Evolutionary conservation across 2,113 vertebrate species (phyloP).

Genomic region (Smithornis capensis): DNA sequence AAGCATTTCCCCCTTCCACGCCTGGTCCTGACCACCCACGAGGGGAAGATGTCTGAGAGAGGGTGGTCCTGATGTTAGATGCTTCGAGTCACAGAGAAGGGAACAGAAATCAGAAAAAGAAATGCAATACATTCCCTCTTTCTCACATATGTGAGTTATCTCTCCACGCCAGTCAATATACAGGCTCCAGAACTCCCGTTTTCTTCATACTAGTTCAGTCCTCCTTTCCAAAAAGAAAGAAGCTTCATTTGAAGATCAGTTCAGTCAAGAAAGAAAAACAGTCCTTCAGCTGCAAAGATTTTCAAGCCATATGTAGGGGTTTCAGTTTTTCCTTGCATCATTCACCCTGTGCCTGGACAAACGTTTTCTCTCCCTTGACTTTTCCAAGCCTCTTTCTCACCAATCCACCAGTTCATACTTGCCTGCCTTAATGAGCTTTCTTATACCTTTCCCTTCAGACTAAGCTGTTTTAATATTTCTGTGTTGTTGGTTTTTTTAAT

Average conservation of each 20-base stretch:
- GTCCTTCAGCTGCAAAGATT: neutral
- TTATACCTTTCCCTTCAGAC: neutral
- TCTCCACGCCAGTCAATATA: neutral
- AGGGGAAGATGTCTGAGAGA: neutral
- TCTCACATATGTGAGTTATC: neutral
- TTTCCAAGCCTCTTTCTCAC: neutral
- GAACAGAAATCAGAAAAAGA: neutral
- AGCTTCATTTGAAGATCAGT: neutral
- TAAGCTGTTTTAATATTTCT: neutral
- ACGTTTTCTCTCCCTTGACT: neutral
- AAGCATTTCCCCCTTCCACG: neutral
- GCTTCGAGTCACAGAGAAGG: accelerated
- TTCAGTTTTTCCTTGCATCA: neutral
- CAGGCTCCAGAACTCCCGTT: neutral
- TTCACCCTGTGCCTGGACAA: neutral
- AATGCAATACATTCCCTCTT: neutral
- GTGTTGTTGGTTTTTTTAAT: neutral
- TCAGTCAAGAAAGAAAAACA: neutral
- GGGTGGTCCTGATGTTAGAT: neutral
- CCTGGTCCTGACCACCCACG: accelerated
- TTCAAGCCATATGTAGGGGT: neutral
- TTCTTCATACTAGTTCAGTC: neutral
- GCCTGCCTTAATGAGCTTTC: neutral
- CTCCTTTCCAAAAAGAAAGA: neutral
- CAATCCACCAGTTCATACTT: neutral